Evolutionary conservation across 2,797 vertebrate genomes (phyloP).

Genomic region (Scomberomorus guttatus): DNA sequence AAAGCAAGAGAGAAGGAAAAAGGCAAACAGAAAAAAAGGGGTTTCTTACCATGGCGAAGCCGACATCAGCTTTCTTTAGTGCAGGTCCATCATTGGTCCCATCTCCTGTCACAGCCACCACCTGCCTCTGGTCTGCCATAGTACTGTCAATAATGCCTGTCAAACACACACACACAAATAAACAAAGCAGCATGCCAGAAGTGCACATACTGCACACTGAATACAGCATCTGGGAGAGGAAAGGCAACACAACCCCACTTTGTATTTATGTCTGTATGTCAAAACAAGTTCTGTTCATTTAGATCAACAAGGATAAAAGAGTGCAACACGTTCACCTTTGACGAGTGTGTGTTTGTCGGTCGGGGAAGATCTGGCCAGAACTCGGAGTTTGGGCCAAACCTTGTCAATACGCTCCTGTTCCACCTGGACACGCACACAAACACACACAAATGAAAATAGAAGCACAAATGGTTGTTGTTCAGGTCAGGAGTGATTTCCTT

Average conservation of each 20-base stretch:
- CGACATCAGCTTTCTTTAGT: constrained; percentile 98
- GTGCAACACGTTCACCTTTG: constrained; percentile 86
- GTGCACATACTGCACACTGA: neutral
- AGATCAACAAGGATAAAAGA: neutral
- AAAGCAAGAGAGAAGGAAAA: constrained; percentile 15
- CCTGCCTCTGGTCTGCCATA: constrained; percentile 94
- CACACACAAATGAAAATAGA: constrained; percentile 23
- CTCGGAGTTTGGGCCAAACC: constrained; percentile 94
- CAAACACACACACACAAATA: constrained; percentile 34
- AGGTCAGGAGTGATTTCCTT: constrained; percentile 1
- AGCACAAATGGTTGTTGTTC: constrained; percentile 82
- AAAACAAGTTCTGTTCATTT: neutral
- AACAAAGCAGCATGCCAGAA: neutral
- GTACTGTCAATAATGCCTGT: constrained; percentile 99
- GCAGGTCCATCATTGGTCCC: constrained; percentile 99
- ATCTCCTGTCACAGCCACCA: constrained; percentile 98
- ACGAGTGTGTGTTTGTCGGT: constrained; percentile 95
- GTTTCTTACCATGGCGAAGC: constrained; percentile 95
- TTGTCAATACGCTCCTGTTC: constrained; percentile 96
- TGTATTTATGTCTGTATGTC: neutral
- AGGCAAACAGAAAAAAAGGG: neutral
- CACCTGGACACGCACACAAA: constrained; percentile 77
- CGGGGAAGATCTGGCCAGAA: constrained; percentile 93
- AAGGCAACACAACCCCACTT: neutral
- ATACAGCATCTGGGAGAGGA: neutral